phyloP scores from a whole-genome alignment of 2,888 invertebrate species.

The Polydrusus tereticollis region DNA sequence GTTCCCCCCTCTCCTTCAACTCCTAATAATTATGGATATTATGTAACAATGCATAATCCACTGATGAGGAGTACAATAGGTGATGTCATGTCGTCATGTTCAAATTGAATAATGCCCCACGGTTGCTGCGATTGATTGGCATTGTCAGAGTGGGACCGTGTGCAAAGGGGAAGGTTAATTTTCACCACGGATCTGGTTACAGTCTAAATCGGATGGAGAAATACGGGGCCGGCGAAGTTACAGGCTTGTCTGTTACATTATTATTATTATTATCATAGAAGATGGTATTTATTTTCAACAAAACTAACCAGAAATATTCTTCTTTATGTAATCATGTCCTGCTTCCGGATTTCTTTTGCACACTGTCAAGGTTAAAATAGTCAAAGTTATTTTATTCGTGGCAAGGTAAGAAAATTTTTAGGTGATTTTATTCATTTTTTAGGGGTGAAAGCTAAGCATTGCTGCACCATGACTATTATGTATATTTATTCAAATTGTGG shows the following conservation, averaged over 20 bases:
- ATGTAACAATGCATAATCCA: constrained; percentile 8
- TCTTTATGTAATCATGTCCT: no score
- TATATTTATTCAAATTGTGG: no score
- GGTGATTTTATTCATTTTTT: no score
- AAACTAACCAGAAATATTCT: background rate
- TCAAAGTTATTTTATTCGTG: no score
- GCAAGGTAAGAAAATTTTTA: no score
- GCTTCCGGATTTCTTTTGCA: no score
- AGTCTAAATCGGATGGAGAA: background rate
- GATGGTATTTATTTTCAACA: no score
- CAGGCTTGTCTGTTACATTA: background rate
- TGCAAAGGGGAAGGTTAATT: constrained; percentile 56
- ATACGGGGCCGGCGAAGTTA: background rate
- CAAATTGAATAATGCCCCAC: constrained; percentile 27
- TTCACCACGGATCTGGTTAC: constrained; percentile 53
- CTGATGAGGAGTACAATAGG: constrained; percentile 17
- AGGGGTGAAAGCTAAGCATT: no score
- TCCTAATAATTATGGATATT: background rate
- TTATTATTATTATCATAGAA: no score
- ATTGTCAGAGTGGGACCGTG: constrained; percentile 47
- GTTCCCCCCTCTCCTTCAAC: background rate
- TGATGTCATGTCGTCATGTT: constrained; percentile 17
- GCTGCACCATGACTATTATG: no score
- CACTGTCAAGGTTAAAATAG: no score
- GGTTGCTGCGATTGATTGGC: constrained; percentile 49